These are phyloP conservation scores for Tokudaia tokunoshimensis DNA, from an alignment of 2,797 vertebrate species.

Conservation along the genomic window DNA sequence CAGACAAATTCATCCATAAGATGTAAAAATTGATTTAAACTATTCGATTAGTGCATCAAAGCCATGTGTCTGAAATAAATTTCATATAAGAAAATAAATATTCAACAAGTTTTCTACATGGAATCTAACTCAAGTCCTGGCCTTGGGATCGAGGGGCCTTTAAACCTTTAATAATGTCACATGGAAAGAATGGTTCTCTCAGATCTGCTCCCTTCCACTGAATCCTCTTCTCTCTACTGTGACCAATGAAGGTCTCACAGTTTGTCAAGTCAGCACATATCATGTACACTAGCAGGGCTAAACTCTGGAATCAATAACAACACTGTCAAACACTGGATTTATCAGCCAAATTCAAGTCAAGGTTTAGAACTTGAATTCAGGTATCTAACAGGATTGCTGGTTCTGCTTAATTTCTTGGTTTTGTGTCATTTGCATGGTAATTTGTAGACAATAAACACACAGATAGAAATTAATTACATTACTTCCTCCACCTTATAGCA, in stretches of 20 bases:
- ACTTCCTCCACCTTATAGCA: conserved; percentile 11
- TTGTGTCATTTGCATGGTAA: background rate
- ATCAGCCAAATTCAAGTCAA: conserved; percentile 14
- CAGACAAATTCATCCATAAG: background rate
- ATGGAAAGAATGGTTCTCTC: background rate
- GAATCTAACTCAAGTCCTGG: background rate
- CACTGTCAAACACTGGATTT: background rate
- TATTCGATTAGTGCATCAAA: background rate
- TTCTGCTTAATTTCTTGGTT: conserved; percentile 22
- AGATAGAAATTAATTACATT: background rate
- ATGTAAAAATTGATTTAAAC: background rate
- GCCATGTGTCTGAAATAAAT: background rate
- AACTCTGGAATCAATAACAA: background rate
- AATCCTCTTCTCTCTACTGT: background rate
- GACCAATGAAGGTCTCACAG: background rate
- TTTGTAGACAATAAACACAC: background rate
- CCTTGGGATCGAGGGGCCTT: background rate
- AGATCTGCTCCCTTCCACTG: background rate
- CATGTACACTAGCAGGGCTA: background rate
- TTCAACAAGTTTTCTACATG: background rate
- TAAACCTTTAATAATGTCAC: background rate
- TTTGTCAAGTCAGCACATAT: background rate
- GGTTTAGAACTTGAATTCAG: conserved; percentile 48
- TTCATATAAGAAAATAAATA: background rate
- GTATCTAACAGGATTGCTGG: background rate